phyloP scores from a whole-genome alignment of 2,797 vertebrate species.

The Myotis vivesi region DNA sequence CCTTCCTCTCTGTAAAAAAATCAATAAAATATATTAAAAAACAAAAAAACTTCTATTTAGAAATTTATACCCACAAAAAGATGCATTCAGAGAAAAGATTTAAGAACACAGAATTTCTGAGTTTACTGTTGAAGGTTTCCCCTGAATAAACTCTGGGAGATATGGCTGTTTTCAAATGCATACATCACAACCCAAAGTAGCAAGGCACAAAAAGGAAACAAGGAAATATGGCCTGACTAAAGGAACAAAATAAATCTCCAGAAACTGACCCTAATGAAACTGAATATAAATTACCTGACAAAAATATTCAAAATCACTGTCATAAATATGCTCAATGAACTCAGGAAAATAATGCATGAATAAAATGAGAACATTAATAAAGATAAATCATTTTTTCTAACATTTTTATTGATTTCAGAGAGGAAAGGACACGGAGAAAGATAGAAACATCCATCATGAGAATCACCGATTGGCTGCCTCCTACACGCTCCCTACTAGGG shows the following conservation, averaged over 20 bases:
- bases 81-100: neutral
- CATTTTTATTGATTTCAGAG: too few relatives aligned
- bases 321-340: neutral
- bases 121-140: neutral
- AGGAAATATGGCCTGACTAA: neutral
- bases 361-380: slow-evolving; percentile 2
- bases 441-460: too few relatives aligned
- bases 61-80: neutral
- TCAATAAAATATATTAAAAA: too few relatives aligned
- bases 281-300: neutral
- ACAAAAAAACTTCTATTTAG: neutral
- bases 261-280: neutral
- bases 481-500: too few relatives aligned
- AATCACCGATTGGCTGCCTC: too few relatives aligned
- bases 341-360: neutral
- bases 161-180: neutral
- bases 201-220: neutral
- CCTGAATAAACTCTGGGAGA: neutral
- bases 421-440: too few relatives aligned
- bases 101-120: neutral
- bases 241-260: slow-evolving; percentile 9
- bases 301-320: neutral
- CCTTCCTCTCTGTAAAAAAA: too few relatives aligned
- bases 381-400: neutral
- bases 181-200: neutral